Percentiles rank a stretch among this genome's conserved stretches.
These are phyloP conservation scores for Cygnus buccinator DNA, from an alignment of 2,113 vertebrate species.

Conservation along the genomic window DNA sequence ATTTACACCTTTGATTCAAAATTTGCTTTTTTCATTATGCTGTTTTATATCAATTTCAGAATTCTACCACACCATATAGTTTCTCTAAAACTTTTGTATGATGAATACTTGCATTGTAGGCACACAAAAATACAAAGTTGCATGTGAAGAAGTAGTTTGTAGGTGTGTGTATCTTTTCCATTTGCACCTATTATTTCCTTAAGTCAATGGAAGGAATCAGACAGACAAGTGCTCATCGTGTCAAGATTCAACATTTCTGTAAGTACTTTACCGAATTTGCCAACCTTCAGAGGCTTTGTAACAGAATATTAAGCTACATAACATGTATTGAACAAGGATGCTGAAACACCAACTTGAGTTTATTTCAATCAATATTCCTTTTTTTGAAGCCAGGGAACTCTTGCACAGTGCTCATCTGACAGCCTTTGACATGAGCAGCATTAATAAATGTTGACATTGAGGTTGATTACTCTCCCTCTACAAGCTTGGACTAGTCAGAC, in stretches of 20 bases:
- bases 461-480: slow-evolving; percentile 47
- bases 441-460: slow-evolving; percentile 61
- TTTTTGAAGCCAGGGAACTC: slow-evolving; percentile 27
- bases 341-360: slow-evolving; percentile 44
- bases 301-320: slow-evolving; percentile 24
- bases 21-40: neutral
- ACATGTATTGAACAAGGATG: slow-evolving; percentile 29
- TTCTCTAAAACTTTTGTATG: neutral
- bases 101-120: neutral
- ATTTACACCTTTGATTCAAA: neutral
- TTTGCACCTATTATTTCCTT: slow-evolving; percentile 31
- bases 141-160: neutral
- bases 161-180: neutral
- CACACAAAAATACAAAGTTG: accelerated
- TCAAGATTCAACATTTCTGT: slow-evolving; percentile 58
- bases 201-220: slow-evolving; percentile 50
- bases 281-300: slow-evolving; percentile 33
- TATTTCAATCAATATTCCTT: slow-evolving; percentile 68
- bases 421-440: slow-evolving; percentile 43
- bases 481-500: neutral
- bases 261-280: slow-evolving; percentile 31
- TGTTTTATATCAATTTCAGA: neutral
- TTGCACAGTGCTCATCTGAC: neutral
- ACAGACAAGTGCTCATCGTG: slow-evolving; percentile 59
- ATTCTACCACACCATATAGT: neutral